Evolutionary conservation across 1,140 invertebrate genomes (phyloP).

Genomic region (Mamestra configurata): DNA sequence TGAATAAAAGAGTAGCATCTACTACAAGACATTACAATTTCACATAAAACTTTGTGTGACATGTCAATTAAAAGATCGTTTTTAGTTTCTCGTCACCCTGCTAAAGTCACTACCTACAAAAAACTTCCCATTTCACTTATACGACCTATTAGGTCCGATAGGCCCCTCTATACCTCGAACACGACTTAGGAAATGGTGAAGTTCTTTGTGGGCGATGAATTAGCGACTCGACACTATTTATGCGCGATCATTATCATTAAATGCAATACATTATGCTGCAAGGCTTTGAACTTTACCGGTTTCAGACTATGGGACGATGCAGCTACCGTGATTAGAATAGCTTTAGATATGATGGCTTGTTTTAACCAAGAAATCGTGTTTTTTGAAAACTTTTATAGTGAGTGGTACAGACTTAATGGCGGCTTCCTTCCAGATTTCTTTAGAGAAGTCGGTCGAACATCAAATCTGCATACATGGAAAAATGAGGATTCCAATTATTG

Average conservation of each 20-base stretch:
- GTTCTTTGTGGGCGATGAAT: constrained; percentile 25
- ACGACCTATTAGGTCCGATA: not conserved
- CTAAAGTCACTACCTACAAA: not conserved
- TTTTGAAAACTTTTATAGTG: not conserved
- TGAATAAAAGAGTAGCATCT: no score
- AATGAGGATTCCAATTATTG: no score
- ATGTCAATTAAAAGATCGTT: no score
- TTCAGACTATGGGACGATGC: constrained; percentile 4
- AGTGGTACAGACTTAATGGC: not conserved
- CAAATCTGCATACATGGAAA: no score
- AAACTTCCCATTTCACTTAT: not conserved
- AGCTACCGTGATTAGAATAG: constrained; percentile 20
- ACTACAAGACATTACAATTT: no score
- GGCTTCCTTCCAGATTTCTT: no score
- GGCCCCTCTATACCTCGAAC: not conserved
- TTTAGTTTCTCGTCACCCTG: no score
- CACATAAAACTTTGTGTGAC: no score
- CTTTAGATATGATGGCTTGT: not conserved
- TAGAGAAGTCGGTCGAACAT: no score
- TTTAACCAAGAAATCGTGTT: not conserved
- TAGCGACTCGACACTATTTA: constrained; percentile 7
- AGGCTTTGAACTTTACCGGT: constrained; percentile 27
- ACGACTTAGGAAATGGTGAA: constrained; percentile 5
- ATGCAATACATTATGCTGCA: constrained; percentile 28
- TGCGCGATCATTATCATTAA: constrained; percentile 38